Conservation (phyloP, 2,113 vertebrate species). For the Pelecanoides urinatrix region DNA sequence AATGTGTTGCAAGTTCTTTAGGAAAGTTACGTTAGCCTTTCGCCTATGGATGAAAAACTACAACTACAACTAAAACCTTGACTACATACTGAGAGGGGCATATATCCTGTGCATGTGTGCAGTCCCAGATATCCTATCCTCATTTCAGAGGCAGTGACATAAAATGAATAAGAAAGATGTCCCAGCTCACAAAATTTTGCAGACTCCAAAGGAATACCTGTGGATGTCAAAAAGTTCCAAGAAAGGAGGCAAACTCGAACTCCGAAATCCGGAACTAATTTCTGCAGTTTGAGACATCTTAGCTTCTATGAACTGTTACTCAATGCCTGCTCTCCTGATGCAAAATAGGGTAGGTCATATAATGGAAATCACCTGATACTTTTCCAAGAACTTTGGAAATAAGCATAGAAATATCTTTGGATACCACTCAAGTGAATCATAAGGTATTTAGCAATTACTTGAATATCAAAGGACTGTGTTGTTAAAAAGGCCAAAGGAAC, state of each 20-base stretch:
- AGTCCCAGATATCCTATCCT: not conserved
- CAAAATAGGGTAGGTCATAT: not conserved
- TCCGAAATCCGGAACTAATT: not conserved
- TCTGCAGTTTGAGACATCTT: not conserved
- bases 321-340: not conserved
- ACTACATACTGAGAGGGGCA: rapidly evolving
- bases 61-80: not conserved
- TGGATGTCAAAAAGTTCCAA: not conserved
- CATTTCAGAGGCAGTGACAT: not conserved
- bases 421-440: not conserved
- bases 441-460: not conserved
- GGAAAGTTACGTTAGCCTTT: not conserved
- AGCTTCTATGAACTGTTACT: not conserved
- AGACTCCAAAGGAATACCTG: not conserved
- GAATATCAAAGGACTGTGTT: not conserved
- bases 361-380: not conserved
- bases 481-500: not conserved
- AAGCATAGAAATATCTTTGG: not conserved
- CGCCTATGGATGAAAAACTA: not conserved
- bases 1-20: not conserved
- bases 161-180: not conserved
- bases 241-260: not conserved
- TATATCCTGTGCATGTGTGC: not conserved
- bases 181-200: not conserved
- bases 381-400: not conserved